These are phyloP conservation scores for Pseudorhombus dupliciocellatus DNA, from an alignment of 2,113 vertebrate species.

Conservation along the genomic window DNA sequence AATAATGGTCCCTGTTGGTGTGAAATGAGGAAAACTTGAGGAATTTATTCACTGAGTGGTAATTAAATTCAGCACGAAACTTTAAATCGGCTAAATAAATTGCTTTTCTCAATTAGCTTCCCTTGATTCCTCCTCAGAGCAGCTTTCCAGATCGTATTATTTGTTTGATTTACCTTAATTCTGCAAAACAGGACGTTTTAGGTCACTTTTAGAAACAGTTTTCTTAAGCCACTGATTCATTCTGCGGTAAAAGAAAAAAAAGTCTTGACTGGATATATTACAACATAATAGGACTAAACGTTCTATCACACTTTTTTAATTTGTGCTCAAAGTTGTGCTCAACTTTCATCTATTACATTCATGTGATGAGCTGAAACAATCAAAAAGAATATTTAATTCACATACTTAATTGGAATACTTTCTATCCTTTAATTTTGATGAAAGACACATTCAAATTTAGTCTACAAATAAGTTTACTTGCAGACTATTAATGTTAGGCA, in stretches of 20 bases:
- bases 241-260: background rate
- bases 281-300: constrained; percentile 1
- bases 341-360: constrained; percentile 5
- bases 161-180: constrained; percentile 54
- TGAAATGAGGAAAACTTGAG: constrained; percentile 70
- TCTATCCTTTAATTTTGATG: background rate
- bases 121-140: constrained; percentile 47
- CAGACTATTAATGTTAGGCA: background rate
- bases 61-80: constrained; percentile 80
- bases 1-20: constrained; percentile 65
- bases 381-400: background rate
- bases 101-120: constrained; percentile 77
- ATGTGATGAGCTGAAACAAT: background rate
- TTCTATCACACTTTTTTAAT: background rate
- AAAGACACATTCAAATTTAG: background rate
- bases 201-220: constrained; percentile 20
- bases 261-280: constrained; percentile 1
- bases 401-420: background rate
- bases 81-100: constrained; percentile 82
- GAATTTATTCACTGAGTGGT: constrained; percentile 74
- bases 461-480: constrained; percentile 13
- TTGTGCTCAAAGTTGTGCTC: background rate
- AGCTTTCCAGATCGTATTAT: constrained; percentile 42
- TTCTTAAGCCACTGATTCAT: constrained; percentile 19
- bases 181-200: constrained; percentile 21